Percentiles rank a stretch among this genome's conserved stretches.
These are phyloP conservation scores for Anorthoa munda DNA, from an alignment of 2,888 invertebrate genomes.

Conservation along the genomic window DNA sequence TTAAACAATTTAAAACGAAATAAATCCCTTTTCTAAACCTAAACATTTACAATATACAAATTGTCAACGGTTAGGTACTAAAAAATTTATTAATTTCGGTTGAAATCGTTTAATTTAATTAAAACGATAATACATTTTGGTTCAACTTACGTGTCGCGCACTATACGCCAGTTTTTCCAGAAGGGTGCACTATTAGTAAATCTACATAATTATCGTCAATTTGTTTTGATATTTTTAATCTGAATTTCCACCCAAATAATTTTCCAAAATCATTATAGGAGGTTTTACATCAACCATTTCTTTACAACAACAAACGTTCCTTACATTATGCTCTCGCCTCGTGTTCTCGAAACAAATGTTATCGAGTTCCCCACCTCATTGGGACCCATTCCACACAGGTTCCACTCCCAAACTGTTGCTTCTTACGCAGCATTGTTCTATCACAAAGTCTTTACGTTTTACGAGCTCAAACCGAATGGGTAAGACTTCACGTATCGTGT, in stretches of 20 bases:
- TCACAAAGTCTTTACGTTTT: conserved; percentile 61
- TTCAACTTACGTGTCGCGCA: too few species aligned
- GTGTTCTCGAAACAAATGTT: conserved; percentile 64
- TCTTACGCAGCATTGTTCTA: conserved; percentile 52
- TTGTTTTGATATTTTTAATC: not conserved
- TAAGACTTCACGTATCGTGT: conserved; percentile 53
- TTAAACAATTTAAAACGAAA: too few species aligned
- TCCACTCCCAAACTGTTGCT: conserved; percentile 63
- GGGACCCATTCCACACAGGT: conserved; percentile 42
- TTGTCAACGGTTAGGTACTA: too few species aligned
- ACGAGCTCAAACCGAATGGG: conserved; percentile 55
- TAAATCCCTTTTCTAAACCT: too few species aligned
- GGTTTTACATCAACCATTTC: not conserved
- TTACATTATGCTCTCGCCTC: conserved; percentile 41
- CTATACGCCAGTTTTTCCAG: too few species aligned
- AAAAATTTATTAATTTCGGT: too few species aligned
- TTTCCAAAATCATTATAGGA: not conserved
- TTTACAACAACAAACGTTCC: conserved; percentile 14
- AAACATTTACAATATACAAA: too few species aligned
- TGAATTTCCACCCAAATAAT: not conserved
- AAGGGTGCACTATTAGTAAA: too few species aligned
- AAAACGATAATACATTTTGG: too few species aligned
- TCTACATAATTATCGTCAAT: too few species aligned
- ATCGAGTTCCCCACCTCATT: conserved; percentile 63
- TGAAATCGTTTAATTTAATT: too few species aligned